These are phyloP conservation scores for Bucorvus abyssinicus DNA, from an alignment of 2,797 vertebrate genomes.

Conservation along the genomic window DNA sequence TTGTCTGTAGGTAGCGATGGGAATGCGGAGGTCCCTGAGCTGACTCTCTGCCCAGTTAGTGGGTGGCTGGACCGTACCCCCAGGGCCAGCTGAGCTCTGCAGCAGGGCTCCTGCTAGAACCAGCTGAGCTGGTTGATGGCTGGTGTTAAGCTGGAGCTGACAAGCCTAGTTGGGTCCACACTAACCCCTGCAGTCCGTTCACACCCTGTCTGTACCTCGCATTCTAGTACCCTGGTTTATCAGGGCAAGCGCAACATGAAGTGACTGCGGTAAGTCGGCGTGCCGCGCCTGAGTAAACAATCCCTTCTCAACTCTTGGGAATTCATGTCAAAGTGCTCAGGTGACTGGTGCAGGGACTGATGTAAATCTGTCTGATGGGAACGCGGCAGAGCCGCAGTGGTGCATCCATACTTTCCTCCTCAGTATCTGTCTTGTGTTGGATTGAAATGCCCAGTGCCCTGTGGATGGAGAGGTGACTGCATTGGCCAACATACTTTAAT, in stretches of 20 bases:
- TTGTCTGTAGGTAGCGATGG: not conserved
- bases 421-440: not conserved
- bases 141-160: not conserved
- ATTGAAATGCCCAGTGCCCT: not conserved
- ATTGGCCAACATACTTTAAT: not conserved
- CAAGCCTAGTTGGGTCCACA: not conserved
- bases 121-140: not conserved
- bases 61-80: not conserved
- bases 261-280: not conserved
- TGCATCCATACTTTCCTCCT: not conserved
- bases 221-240: not conserved
- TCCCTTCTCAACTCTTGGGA: not conserved
- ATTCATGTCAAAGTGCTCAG: not conserved
- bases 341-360: not conserved
- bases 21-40: not conserved
- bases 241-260: not conserved
- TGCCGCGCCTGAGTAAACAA: not conserved
- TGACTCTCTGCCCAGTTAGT: not conserved
- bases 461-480: not conserved
- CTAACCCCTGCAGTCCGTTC: not conserved
- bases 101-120: not conserved
- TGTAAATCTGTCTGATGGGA: not conserved
- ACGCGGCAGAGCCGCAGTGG: rapidly evolving
- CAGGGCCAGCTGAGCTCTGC: not conserved
- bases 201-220: not conserved